Conservation (phyloP, 1,140 invertebrate genomes). For the Drosophila bifasciata region DNA sequence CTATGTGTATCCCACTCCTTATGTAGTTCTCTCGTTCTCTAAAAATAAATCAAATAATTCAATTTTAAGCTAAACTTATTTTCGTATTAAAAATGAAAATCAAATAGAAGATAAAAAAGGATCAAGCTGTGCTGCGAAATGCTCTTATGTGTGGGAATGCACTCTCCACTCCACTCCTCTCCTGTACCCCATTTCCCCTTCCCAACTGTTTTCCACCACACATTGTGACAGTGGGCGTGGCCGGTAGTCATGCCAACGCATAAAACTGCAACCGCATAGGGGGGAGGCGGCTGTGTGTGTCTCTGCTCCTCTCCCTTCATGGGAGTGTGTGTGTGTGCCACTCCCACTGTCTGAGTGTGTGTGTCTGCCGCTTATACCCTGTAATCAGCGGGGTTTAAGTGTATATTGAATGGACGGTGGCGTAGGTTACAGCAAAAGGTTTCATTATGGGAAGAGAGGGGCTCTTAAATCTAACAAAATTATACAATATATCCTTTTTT, state of each 20-base stretch:
- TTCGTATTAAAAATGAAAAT: conserved; percentile 83
- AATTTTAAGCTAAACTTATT: conserved; percentile 83
- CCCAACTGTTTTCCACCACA: background rate
- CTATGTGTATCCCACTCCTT: background rate
- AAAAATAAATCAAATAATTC: conserved; percentile 83
- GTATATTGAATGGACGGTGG: no score
- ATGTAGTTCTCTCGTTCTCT: conserved; percentile 16
- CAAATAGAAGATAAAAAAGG: conserved; percentile 83
- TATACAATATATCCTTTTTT: no score
- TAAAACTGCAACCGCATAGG: conserved; percentile 74
- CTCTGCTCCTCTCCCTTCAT: background rate
- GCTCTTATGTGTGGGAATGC: conserved; percentile 47
- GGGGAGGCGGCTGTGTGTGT: conserved; percentile 12
- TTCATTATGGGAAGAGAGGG: no score
- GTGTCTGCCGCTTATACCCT: no score
- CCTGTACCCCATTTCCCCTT: no score
- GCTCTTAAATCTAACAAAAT: no score
- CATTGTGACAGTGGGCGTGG: conserved; percentile 67
- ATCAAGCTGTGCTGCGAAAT: conserved; percentile 73
- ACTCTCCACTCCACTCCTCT: background rate
- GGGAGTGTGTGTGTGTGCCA: conserved; percentile 12
- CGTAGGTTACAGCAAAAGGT: no score
- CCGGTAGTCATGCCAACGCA: conserved; percentile 61
- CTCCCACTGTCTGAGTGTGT: conserved; percentile 29
- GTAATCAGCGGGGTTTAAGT: no score